Evolutionary conservation across 2,797 vertebrate genomes (phyloP).

Genomic region (Eulemur mongoz): DNA sequence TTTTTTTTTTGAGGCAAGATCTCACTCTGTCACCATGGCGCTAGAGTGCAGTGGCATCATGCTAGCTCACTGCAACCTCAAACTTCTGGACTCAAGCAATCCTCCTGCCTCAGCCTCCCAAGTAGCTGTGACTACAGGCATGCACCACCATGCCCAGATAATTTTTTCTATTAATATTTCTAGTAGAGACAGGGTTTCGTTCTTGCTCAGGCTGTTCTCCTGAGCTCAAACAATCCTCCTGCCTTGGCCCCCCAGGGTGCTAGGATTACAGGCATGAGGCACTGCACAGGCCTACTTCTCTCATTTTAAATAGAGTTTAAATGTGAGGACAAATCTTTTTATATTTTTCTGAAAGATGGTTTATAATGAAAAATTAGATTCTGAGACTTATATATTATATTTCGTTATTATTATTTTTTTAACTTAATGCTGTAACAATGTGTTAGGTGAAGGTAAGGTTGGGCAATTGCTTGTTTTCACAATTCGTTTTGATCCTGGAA

Average conservation of each 20-base stretch:
- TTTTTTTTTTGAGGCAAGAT: background rate
- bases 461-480: slow-evolving; percentile 10
- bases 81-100: background rate
- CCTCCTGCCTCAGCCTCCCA: background rate
- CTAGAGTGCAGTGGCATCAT: background rate
- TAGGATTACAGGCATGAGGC: background rate
- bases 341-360: background rate
- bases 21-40: background rate
- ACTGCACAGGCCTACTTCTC: background rate
- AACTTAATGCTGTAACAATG: background rate
- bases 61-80: background rate
- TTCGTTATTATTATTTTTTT: background rate
- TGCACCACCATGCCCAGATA: background rate
- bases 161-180: background rate
- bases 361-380: background rate
- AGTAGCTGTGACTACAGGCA: background rate
- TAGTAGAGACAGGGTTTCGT: background rate
- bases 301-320: background rate
- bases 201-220: background rate
- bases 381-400: background rate
- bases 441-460: background rate
- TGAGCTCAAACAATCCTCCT: background rate
- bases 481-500: slow-evolving; percentile 1
- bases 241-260: background rate
- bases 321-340: background rate